These are phyloP conservation scores for Drosophila subsilvestris DNA, from an alignment of 2,888 invertebrate species.

Conservation along the genomic window DNA sequence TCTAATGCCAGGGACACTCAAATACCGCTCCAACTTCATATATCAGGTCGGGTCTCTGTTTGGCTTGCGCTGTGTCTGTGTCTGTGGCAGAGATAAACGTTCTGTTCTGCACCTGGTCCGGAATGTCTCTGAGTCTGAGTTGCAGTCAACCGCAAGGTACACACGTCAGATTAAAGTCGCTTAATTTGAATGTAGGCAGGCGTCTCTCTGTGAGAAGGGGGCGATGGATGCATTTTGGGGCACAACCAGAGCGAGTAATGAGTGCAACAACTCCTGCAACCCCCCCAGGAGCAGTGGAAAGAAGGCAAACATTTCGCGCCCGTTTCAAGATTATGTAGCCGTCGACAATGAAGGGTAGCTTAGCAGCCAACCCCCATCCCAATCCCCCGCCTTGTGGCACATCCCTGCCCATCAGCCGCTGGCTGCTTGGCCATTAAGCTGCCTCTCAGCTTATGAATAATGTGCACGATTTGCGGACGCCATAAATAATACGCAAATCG, in stretches of 20 bases:
- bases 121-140: constrained; percentile 37
- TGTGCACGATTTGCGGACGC: constrained; percentile 74
- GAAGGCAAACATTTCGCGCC: constrained; percentile 12
- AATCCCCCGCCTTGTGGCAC: constrained; percentile 19
- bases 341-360: constrained; percentile 44
- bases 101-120: constrained; percentile 43
- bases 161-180: constrained; percentile 51
- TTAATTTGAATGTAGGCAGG: constrained; percentile 34
- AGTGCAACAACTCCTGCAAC: neutral
- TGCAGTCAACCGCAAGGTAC: constrained; percentile 62
- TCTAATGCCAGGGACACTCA: constrained; percentile 16
- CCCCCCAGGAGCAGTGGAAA: neutral
- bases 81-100: constrained; percentile 43
- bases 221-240: constrained; percentile 21
- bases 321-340: constrained; percentile 53
- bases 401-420: constrained; percentile 5
- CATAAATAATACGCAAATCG: constrained; percentile 78
- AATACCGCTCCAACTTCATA: constrained; percentile 31
- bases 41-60: constrained; percentile 19
- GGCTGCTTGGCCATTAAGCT: constrained; percentile 62
- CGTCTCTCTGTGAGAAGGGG: neutral
- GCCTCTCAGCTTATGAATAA: constrained; percentile 74
- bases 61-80: constrained; percentile 1
- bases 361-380: constrained; percentile 14
- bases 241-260: constrained; percentile 22